A percentile compares a stretch with the other conserved stretches of the same genome.
Conservation (phyloP, 2,113 vertebrate genomes). For the Caranx melampygus region DNA sequence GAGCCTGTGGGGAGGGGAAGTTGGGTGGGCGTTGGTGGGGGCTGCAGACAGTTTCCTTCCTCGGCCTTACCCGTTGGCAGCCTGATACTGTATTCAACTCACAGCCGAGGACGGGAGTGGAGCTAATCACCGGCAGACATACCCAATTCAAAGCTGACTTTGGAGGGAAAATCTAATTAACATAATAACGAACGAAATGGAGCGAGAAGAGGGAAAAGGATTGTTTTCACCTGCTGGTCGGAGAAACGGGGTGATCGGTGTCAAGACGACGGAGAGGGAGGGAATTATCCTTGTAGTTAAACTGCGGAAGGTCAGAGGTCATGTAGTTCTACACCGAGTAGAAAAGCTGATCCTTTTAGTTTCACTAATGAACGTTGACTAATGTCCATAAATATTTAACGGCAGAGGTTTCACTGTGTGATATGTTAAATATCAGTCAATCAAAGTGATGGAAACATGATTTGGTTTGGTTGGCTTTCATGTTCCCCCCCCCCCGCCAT, state of each 20-base stretch:
- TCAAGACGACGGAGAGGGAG: slow-evolving; percentile 30
- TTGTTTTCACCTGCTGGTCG: slow-evolving; percentile 67
- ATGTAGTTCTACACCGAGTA: neutral
- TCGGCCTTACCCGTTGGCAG: neutral
- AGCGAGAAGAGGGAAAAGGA: slow-evolving; percentile 40
- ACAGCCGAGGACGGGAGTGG: slow-evolving; percentile 39
- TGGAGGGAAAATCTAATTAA: slow-evolving; percentile 68
- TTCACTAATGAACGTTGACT: slow-evolving; percentile 14
- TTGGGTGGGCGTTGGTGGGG: slow-evolving; percentile 8
- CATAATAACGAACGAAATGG: slow-evolving; percentile 70
- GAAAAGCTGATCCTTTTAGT: slow-evolving; percentile 22
- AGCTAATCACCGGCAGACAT: slow-evolving; percentile 71
- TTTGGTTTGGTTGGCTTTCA: slow-evolving; percentile 2
- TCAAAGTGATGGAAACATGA: slow-evolving; percentile 15
- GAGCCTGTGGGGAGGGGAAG: slow-evolving; percentile 14
- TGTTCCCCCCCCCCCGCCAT: slow-evolving; percentile 1
- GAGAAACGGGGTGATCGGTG: slow-evolving; percentile 47
- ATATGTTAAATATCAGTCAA: neutral
- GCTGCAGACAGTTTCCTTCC: slow-evolving; percentile 10
- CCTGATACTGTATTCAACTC: slow-evolving; percentile 53
- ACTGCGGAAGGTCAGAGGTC: slow-evolving; percentile 35
- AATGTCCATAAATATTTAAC: slow-evolving; percentile 30
- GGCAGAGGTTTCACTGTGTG: neutral
- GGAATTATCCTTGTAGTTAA: slow-evolving; percentile 39
- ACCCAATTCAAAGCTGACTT: slow-evolving; percentile 61